phyloP scores from a whole-genome alignment of 2,113 vertebrate species.

The Leptosomus discolor region DNA sequence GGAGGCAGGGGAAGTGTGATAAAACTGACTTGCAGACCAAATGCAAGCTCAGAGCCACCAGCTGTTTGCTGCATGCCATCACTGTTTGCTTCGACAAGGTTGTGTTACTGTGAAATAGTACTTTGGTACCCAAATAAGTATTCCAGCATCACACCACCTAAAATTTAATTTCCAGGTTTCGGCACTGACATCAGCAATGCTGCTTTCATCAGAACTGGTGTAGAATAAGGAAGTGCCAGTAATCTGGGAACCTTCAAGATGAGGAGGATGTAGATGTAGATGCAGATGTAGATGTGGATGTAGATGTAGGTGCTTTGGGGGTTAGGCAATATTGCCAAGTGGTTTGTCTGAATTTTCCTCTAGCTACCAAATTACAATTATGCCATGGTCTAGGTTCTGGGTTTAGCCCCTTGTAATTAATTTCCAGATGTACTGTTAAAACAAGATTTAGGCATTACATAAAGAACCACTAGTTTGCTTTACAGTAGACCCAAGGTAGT shows the following conservation, averaged over 20 bases:
- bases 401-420: not conserved
- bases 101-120: not conserved
- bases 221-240: not conserved
- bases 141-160: not conserved
- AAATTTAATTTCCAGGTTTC: not conserved
- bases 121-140: not conserved
- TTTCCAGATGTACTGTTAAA: not conserved
- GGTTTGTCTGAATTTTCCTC: not conserved
- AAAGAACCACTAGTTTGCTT: not conserved
- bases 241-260: not conserved
- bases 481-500: not conserved
- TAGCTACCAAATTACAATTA: not conserved
- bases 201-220: not conserved
- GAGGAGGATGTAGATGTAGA: not conserved
- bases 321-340: not conserved
- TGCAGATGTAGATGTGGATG: not conserved
- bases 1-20: not conserved
- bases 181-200: not conserved
- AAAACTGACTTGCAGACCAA: not conserved
- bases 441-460: not conserved
- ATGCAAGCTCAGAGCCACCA: not conserved
- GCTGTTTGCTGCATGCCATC: not conserved
- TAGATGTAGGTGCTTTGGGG: not conserved
- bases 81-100: not conserved
- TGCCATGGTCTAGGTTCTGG: not conserved